These are phyloP conservation scores for Drosophila affinis DNA, from an alignment of 2,888 invertebrate genomes.

Conservation along the genomic window DNA sequence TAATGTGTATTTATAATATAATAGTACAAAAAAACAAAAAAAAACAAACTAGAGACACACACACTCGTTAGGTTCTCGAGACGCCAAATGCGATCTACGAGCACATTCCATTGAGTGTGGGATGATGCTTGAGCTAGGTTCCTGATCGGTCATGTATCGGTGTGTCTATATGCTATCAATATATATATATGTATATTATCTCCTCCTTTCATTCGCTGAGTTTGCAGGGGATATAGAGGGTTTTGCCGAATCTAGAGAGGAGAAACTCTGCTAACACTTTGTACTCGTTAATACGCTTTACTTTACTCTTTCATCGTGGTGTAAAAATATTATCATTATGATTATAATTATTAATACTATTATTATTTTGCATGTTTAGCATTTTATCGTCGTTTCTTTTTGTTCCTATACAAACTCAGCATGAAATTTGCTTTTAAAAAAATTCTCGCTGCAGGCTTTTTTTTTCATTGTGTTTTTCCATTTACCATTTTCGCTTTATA, in stretches of 20 bases:
- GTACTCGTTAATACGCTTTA: slow-evolving; percentile 63
- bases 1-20: slow-evolving; percentile 35
- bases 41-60: slow-evolving; percentile 32
- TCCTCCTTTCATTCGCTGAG: slow-evolving; percentile 50
- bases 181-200: slow-evolving; percentile 16
- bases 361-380: slow-evolving; percentile 26
- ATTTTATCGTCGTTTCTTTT: slow-evolving; percentile 38
- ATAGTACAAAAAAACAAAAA: slow-evolving; percentile 49
- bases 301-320: slow-evolving; percentile 47
- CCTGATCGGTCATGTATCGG: slow-evolving; percentile 59
- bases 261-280: slow-evolving; percentile 50
- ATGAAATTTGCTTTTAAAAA: slow-evolving; percentile 45
- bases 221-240: slow-evolving; percentile 31
- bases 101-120: slow-evolving; percentile 31
- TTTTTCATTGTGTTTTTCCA: slow-evolving; percentile 3
- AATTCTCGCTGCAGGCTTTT: slow-evolving; percentile 35
- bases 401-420: slow-evolving; percentile 71
- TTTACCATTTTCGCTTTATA: slow-evolving; percentile 9
- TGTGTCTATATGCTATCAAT: slow-evolving; percentile 14
- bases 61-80: slow-evolving; percentile 17
- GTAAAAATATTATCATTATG: slow-evolving; percentile 69
- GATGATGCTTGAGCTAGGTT: slow-evolving; percentile 70
- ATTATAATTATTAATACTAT: slow-evolving; percentile 12
- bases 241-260: slow-evolving; percentile 16
- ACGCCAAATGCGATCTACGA: not conserved